Percentiles rank a stretch among this genome's conserved stretches.
Conservation (phyloP, 2,888 invertebrate genomes). For the Latrodectus hesperus region DNA sequence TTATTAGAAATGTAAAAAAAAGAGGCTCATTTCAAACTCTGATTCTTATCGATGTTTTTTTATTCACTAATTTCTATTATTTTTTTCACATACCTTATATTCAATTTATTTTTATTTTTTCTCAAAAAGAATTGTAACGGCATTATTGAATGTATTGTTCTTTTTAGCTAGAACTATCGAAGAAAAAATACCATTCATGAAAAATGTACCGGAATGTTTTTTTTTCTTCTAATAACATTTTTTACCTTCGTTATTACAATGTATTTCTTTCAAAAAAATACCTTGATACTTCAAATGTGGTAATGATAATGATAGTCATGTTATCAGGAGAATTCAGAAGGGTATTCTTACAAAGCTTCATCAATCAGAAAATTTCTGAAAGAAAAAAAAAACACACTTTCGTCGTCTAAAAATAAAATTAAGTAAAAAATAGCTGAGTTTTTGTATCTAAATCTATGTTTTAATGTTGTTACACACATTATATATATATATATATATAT, state of each 20-base stretch:
- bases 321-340: constrained; percentile 10
- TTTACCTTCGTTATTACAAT: constrained; percentile 21
- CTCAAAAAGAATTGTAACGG: constrained; percentile 12
- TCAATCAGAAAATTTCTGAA: not conserved
- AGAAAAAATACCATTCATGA: constrained; percentile 20
- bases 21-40: constrained; percentile 50
- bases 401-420: no score
- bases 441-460: no score
- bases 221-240: constrained; percentile 2
- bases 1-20: constrained; percentile 47
- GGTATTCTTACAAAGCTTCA: constrained; percentile 10
- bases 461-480: no score
- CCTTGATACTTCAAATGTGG: constrained; percentile 16
- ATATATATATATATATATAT: no score
- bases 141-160: constrained; percentile 58
- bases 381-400: not conserved
- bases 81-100: constrained; percentile 6
- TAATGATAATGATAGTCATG: constrained; percentile 20
- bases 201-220: constrained; percentile 20
- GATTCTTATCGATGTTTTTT: constrained; percentile 53
- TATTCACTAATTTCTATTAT: not conserved
- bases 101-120: constrained; percentile 32
- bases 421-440: no score
- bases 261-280: constrained; percentile 18
- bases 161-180: constrained; percentile 38